Conservation (phyloP, 2,888 invertebrate genomes). For the Philonicus albiceps region DNA sequence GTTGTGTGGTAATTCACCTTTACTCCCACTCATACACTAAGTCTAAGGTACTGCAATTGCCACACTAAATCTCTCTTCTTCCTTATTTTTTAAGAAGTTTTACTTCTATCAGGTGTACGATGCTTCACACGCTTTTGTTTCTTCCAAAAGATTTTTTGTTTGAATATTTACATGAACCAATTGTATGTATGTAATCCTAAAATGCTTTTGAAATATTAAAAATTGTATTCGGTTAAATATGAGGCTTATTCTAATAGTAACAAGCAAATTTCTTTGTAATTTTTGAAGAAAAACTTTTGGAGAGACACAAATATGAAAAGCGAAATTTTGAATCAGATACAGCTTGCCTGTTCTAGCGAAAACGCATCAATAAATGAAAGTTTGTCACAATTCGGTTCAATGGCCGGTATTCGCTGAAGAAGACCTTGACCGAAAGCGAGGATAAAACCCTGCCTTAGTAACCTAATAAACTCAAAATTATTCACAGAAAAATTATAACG, state of each 20-base stretch:
- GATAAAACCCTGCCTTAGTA: neutral
- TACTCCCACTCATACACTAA: too few species aligned
- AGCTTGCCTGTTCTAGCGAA: neutral
- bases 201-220: too few species aligned
- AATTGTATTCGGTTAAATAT: too few species aligned
- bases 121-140: too few species aligned
- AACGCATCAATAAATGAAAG: neutral
- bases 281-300: neutral
- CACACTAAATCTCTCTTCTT: too few species aligned
- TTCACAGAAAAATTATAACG: neutral
- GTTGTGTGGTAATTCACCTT: too few species aligned
- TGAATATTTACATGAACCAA: too few species aligned
- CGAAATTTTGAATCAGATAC: neutral
- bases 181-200: too few species aligned
- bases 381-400: neutral
- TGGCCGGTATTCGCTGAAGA: neutral
- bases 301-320: neutral
- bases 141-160: too few species aligned
- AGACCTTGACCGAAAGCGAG: neutral
- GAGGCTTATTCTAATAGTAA: neutral
- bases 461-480: neutral
- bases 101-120: too few species aligned
- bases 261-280: neutral
- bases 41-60: too few species aligned
- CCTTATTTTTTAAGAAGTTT: too few species aligned